Percentiles rank a stretch among this genome's conserved stretches.
phyloP scores from a whole-genome alignment of 2,888 invertebrate genomes.

The Apotomis capreana region DNA sequence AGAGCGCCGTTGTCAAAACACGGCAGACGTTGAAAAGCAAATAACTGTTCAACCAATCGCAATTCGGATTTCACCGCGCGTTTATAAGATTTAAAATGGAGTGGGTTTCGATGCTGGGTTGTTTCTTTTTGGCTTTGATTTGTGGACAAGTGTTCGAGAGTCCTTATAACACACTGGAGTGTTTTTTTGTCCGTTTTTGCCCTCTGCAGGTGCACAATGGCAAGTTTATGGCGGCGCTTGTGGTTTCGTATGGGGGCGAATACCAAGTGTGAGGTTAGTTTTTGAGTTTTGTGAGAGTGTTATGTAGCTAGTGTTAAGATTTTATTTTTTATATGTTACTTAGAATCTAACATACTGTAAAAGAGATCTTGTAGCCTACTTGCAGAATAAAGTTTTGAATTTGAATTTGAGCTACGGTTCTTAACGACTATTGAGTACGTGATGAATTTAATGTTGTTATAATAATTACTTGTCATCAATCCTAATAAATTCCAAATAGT shows the following conservation, averaged over 20 bases:
- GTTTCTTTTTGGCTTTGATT: neutral
- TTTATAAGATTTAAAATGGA: constrained; percentile 3
- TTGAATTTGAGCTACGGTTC: too few relatives aligned
- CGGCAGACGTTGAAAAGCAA: constrained; percentile 22
- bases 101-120: neutral
- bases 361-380: too few relatives aligned
- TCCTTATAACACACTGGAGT: constrained; percentile 42
- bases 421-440: too few relatives aligned
- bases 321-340: too few relatives aligned
- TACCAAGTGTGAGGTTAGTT: constrained; percentile 13
- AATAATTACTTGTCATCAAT: too few relatives aligned
- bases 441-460: too few relatives aligned
- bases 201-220: constrained; percentile 73
- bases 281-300: constrained; percentile 10
- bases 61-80: neutral
- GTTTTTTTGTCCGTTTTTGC: constrained; percentile 57
- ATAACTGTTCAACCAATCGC: neutral
- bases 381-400: too few relatives aligned
- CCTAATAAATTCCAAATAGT: too few relatives aligned
- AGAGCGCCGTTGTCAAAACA: constrained; percentile 80
- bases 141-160: constrained; percentile 53
- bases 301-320: neutral
- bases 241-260: constrained; percentile 49
- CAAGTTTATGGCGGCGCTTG: constrained; percentile 75
- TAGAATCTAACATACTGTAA: too few relatives aligned